Evolutionary conservation across 2,797 vertebrate genomes (phyloP).

Genomic region (Pagetopsis macropterus): DNA sequence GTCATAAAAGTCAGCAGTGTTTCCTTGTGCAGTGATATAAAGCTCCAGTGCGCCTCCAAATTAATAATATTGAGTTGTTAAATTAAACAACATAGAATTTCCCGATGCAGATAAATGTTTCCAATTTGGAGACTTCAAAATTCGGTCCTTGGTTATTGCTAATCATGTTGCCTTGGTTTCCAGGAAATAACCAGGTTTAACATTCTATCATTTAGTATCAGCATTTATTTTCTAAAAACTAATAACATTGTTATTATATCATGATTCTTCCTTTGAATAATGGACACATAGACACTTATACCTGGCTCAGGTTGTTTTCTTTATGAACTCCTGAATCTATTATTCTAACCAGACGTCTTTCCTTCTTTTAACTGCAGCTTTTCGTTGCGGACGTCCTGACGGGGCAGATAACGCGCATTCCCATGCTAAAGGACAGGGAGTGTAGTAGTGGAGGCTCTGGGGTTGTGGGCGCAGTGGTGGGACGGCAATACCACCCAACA

Average conservation of each 20-base stretch:
- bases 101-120: too few species aligned
- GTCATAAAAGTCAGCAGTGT: background rate
- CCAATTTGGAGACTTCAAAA: background rate
- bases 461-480: conserved; percentile 48
- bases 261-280: too few species aligned
- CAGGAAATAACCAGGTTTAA: too few species aligned
- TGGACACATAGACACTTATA: too few species aligned
- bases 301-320: background rate
- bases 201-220: too few species aligned
- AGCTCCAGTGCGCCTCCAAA: too few species aligned
- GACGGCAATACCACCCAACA: conserved; percentile 65
- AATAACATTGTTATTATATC: too few species aligned
- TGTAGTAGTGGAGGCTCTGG: conserved; percentile 69
- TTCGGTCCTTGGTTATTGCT: background rate
- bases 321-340: background rate
- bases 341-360: conserved; percentile 7
- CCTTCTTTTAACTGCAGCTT: conserved; percentile 79
- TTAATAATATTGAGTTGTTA: too few species aligned
- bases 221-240: too few species aligned
- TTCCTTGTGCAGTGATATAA: background rate
- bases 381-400: conserved; percentile 96
- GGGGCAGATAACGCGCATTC: conserved; percentile 95
- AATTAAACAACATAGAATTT: too few species aligned
- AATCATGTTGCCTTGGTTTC: too few species aligned
- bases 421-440: conserved; percentile 95